A percentile compares a stretch with the other conserved stretches of the same genome.
Evolutionary conservation across 2,888 invertebrate species (phyloP).

Genomic region (Deroplatys truncata): DNA sequence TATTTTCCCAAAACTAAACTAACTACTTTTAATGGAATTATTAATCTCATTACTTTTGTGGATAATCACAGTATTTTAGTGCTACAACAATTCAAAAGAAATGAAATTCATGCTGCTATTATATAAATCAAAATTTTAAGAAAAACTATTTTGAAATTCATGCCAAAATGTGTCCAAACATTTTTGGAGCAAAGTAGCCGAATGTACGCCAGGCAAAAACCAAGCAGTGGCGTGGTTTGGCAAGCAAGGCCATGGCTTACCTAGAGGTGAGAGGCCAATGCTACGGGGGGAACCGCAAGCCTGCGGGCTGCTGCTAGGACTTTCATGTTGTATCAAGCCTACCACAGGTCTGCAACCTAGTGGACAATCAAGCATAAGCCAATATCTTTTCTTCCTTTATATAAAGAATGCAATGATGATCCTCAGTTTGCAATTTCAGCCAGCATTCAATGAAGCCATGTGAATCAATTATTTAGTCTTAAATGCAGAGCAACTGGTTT

Average conservation of each 20-base stretch:
- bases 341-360: slow-evolving; percentile 30
- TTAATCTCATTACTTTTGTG: no score
- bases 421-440: neutral
- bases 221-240: neutral
- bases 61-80: neutral
- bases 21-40: no score
- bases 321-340: slow-evolving; percentile 40
- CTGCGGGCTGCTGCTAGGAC: slow-evolving; percentile 53
- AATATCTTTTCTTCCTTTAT: neutral
- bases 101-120: neutral
- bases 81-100: neutral
- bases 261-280: slow-evolving; percentile 53
- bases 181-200: neutral
- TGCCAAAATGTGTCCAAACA: neutral
- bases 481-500: neutral
- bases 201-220: neutral
- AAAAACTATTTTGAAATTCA: neutral
- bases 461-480: neutral
- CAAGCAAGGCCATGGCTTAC: slow-evolving; percentile 40
- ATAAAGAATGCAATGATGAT: neutral
- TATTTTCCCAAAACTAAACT: no score
- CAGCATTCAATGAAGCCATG: neutral
- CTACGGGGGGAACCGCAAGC: slow-evolving; percentile 53
- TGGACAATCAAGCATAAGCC: slow-evolving; percentile 12
- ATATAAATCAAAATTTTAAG: neutral